Evolutionary conservation across 1,140 invertebrate genomes (phyloP).

Genomic region (Brachystomella parvula): DNA sequence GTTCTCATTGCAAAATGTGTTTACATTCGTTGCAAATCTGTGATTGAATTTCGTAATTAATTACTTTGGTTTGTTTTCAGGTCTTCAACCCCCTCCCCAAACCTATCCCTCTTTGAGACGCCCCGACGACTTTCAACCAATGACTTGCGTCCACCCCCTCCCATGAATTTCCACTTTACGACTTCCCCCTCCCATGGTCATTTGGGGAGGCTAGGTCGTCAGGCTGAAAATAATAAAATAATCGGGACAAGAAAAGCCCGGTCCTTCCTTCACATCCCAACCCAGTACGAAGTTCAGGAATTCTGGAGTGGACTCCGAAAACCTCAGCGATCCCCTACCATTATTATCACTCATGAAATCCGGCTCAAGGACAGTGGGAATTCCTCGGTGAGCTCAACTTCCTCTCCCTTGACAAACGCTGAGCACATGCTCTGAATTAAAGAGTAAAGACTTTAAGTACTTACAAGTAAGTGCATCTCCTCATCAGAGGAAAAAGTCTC

Average conservation of each 20-base stretch:
- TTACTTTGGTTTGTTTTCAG: constrained; percentile 16
- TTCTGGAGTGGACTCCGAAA: constrained; percentile 36
- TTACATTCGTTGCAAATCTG: neutral
- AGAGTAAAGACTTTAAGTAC: neutral
- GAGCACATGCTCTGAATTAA: constrained; percentile 32
- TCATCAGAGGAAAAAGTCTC: neutral
- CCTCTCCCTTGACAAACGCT: constrained; percentile 20
- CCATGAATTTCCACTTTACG: constrained; percentile 26
- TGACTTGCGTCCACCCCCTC: constrained; percentile 34
- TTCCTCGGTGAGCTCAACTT: constrained; percentile 15
- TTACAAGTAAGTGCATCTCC: neutral
- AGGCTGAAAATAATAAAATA: neutral
- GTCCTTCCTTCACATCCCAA: constrained; percentile 37
- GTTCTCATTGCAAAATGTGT: neutral
- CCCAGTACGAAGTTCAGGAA: constrained; percentile 35
- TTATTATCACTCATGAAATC: constrained; percentile 38
- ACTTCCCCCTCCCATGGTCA: constrained; percentile 27
- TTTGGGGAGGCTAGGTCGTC: constrained; percentile 15
- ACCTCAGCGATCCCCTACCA: constrained; percentile 36
- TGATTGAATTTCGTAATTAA: neutral
- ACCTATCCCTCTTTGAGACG: constrained; percentile 30
- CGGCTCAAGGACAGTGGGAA: constrained; percentile 26
- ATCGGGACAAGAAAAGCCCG: constrained; percentile 27
- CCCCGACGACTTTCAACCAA: constrained; percentile 36
- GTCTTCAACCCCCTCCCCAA: constrained; percentile 36